Evolutionary conservation across 2,888 invertebrate genomes (phyloP).

Genomic region (Alcis repandata): DNA sequence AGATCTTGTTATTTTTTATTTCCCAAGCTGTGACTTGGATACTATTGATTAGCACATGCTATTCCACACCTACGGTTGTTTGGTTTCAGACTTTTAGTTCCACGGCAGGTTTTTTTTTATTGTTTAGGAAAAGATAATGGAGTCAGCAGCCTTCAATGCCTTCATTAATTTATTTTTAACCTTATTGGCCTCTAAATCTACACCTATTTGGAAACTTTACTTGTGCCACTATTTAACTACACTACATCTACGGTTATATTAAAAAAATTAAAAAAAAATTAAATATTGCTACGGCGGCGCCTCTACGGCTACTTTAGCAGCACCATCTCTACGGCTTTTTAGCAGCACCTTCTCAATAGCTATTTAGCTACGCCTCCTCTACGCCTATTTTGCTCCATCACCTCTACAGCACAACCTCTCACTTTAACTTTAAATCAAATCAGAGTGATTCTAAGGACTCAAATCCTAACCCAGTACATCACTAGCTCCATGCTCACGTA

Average conservation of each 20-base stretch:
- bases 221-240: background rate
- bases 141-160: no score
- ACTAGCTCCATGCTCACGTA: conserved; percentile 32
- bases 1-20: background rate
- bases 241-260: background rate
- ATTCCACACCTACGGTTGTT: no score
- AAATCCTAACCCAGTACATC: conserved; percentile 17
- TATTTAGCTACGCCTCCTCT: background rate
- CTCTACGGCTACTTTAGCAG: background rate
- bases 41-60: no score
- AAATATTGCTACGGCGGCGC: no score
- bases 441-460: background rate
- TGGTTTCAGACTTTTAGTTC: no score
- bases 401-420: background rate
- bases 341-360: background rate
- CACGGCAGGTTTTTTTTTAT: no score
- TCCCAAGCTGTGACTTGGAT: no score
- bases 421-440: no score
- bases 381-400: background rate
- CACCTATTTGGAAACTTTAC: background rate
- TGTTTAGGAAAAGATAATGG: no score
- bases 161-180: no score
- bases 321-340: background rate
- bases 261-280: no score
- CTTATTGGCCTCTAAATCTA: no score